These are phyloP conservation scores for Latrodectus geometricus DNA, from an alignment of 1,140 invertebrate genomes.

Conservation along the genomic window DNA sequence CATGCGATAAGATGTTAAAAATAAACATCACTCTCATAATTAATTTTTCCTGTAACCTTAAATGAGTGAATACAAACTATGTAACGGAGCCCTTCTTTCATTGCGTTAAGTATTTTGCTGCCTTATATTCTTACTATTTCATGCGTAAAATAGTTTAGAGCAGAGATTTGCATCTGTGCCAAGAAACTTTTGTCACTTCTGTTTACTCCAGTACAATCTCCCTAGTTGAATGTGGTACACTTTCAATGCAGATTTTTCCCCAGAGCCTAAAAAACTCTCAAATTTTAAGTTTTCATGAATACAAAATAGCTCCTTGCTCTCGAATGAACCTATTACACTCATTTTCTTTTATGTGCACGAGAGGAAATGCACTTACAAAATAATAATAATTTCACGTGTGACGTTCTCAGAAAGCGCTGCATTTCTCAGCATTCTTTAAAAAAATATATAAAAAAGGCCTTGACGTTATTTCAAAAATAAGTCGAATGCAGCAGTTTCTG, in stretches of 20 bases:
- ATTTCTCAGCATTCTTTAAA: neutral
- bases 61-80: neutral
- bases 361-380: neutral
- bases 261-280: constrained; percentile 21
- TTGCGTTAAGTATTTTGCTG: constrained; percentile 1
- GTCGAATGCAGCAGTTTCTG: no score
- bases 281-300: constrained; percentile 60
- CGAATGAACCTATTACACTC: constrained; percentile 30
- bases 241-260: constrained; percentile 58
- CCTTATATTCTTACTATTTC: constrained; percentile 40
- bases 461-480: no score
- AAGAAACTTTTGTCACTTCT: constrained; percentile 10
- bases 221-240: constrained; percentile 27
- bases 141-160: constrained; percentile 44
- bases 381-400: constrained; percentile 13
- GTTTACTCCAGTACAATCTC: constrained; percentile 12
- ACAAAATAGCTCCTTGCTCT: constrained; percentile 39
- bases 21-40: no score
- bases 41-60: no score
- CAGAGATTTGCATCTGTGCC: neutral
- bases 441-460: no score
- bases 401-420: neutral
- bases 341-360: constrained; percentile 19
- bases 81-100: neutral
- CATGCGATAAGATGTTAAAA: no score